Evolutionary conservation across 2,797 vertebrate species (phyloP).

Genomic region (Diplodus puntazzo): DNA sequence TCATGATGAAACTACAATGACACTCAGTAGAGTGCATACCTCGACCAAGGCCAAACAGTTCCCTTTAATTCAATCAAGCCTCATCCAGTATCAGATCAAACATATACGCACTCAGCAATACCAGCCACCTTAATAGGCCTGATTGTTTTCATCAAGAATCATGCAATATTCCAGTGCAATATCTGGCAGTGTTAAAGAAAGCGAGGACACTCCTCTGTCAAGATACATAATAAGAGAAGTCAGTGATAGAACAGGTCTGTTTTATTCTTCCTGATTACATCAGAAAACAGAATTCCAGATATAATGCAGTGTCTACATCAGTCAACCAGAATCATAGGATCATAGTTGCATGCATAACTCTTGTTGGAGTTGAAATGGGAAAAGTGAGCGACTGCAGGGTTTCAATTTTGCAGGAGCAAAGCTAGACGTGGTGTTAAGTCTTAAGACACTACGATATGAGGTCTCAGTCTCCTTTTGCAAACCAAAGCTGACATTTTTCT

Average conservation of each 20-base stretch:
- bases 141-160: no score
- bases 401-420: neutral
- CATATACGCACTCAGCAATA: no score
- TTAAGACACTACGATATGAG: neutral
- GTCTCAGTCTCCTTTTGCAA: neutral
- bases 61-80: no score
- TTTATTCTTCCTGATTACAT: neutral
- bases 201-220: neutral
- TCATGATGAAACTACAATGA: no score
- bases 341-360: neutral
- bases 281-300: neutral
- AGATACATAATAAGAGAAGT: neutral
- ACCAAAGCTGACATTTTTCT: no score
- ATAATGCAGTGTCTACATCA: no score
- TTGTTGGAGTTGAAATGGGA: neutral
- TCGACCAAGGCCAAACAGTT: no score
- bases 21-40: no score
- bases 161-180: no score
- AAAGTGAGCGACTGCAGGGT: neutral
- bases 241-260: neutral
- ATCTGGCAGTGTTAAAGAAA: no score
- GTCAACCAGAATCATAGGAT: neutral
- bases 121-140: no score
- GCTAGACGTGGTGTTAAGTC: neutral
- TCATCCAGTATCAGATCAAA: no score